Conservation (phyloP, 2,113 vertebrate genomes). For the Upupa epops region DNA sequence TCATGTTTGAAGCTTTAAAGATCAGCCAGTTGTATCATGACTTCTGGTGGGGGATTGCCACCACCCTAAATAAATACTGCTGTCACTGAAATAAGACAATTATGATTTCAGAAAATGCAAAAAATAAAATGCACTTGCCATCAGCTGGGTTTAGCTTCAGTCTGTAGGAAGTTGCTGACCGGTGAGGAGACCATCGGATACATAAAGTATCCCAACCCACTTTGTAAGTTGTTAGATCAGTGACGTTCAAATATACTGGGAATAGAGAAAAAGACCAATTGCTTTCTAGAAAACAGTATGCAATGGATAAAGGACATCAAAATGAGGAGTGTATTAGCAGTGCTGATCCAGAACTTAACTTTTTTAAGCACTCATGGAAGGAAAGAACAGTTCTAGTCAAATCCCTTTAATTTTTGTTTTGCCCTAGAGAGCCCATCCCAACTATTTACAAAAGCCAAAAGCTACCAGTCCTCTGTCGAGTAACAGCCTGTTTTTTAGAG, state of each 20-base stretch:
- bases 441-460: neutral
- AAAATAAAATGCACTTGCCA: constrained; percentile 71
- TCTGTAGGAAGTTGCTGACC: constrained; percentile 92
- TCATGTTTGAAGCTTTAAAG: neutral
- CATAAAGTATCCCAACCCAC: constrained; percentile 90
- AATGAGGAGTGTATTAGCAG: neutral
- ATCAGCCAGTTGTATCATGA: neutral
- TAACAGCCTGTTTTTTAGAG: neutral
- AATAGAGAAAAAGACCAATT: neutral
- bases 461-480: neutral
- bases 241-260: constrained; percentile 93
- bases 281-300: neutral
- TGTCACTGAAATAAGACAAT: neutral
- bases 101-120: neutral
- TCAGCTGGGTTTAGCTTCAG: constrained; percentile 88
- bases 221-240: constrained; percentile 86
- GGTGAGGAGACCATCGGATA: constrained; percentile 87
- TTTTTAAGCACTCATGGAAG: neutral
- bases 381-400: neutral
- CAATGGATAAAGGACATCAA: neutral
- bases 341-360: neutral
- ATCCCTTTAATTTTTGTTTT: neutral
- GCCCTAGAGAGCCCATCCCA: neutral
- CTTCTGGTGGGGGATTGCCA: neutral
- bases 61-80: neutral